These are phyloP conservation scores for Drosophila ustulata DNA, from an alignment of 2,888 invertebrate species.

Conservation along the genomic window DNA sequence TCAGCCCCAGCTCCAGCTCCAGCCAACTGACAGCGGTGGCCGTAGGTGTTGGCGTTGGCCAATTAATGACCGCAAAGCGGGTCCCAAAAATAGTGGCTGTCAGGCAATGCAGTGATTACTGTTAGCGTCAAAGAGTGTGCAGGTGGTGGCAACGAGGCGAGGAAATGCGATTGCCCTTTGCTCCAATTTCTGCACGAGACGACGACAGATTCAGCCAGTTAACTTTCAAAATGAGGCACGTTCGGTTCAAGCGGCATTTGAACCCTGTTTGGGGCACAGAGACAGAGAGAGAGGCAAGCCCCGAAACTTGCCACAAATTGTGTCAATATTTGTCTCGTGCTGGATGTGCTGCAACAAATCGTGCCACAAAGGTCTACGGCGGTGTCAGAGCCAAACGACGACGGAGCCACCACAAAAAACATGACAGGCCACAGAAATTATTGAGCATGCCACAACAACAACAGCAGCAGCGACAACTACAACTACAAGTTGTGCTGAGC, in stretches of 20 bases:
- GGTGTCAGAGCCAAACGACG: slow-evolving; percentile 77
- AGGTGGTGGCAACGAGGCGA: slow-evolving; percentile 41
- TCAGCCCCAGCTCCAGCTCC: slow-evolving; percentile 22
- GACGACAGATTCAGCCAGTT: slow-evolving; percentile 19
- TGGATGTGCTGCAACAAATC: slow-evolving; percentile 84
- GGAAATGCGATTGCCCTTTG: slow-evolving; percentile 75
- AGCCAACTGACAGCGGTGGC: slow-evolving; percentile 38
- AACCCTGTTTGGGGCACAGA: slow-evolving; percentile 37
- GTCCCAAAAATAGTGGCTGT: slow-evolving; percentile 44
- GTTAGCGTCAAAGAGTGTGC: slow-evolving; percentile 24
- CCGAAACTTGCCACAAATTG: slow-evolving; percentile 72
- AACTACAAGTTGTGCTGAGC: slow-evolving; percentile 24
- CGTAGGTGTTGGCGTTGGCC: slow-evolving; percentile 57
- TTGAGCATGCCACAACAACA: slow-evolving; percentile 63
- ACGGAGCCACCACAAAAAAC: slow-evolving; percentile 49
- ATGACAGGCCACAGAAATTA: slow-evolving; percentile 80
- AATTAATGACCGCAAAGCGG: slow-evolving; percentile 52
- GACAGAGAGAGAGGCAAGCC: slow-evolving; percentile 33
- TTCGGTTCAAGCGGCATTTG: slow-evolving; percentile 71
- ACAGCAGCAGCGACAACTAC: slow-evolving; percentile 18
- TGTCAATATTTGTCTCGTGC: slow-evolving; percentile 78
- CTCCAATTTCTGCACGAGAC: slow-evolving; percentile 70
- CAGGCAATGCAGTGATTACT: slow-evolving; percentile 53
- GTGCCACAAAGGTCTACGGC: slow-evolving; percentile 84
- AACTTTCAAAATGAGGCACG: slow-evolving; percentile 77